Evolutionary conservation across 1,140 invertebrate genomes (phyloP), one percentile per base, ranked within the genome.

Genomic region (Eriosoma lanigerum): DNA sequence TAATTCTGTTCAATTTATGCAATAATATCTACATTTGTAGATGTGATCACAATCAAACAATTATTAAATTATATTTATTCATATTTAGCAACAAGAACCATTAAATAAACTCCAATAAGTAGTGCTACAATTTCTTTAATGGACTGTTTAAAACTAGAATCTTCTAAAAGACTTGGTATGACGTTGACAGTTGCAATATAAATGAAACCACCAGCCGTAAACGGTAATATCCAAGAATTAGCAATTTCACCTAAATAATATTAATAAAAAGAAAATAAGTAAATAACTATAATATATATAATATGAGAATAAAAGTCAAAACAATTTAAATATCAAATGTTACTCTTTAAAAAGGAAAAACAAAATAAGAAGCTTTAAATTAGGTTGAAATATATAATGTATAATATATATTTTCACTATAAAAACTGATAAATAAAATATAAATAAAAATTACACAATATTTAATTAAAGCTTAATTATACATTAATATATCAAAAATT

Each of bases 191-290:
- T 96, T 19, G 96, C 96, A 84, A 99, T 98, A 86, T 98, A 99
- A 86, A 98, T 98, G 86, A 99, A 98, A 24, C 97, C 97, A 80
- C 96, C 97, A 81, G 97, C 97, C 54, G 97, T 99, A 84, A 98
- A 98, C 48, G 97, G 96, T 66, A 98, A 87, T 81, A 98, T 94
- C 89, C 94, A 94, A 17, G 90, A 88, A 50, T 93, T 93, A 6
- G 94, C 92, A 82, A 93, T 86, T 81, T 92, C 90, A 85, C 92
- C 92, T 87, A 85, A 83, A 85, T n/a, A n/a, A n/a, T n/a, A n/a
- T n/a, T n/a, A 89, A 58, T 32, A 72, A 72, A 24, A 68, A 48
- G 46, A 6, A 48, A 48, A n/a, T n/a, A n/a, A n/a, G n/a, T n/a
- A n/a, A n/a, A n/a, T n/a, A n/a, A n/a, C n/a, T n/a, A n/a, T n/a